phyloP scores from a whole-genome alignment of 2,113 vertebrate genomes.

The Urocynchramus pylzowi region DNA sequence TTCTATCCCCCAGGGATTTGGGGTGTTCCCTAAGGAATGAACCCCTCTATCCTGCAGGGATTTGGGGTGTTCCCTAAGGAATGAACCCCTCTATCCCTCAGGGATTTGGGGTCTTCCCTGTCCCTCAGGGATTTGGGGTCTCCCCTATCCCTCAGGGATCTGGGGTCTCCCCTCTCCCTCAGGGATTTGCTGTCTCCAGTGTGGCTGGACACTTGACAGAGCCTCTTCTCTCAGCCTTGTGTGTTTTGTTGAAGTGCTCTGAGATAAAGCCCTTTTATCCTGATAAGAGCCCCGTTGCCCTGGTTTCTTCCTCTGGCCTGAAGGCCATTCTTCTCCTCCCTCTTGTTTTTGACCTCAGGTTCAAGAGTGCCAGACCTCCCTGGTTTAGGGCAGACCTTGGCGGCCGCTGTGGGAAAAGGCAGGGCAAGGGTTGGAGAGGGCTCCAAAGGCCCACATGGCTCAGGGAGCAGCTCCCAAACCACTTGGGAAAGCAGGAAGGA shows the following conservation, averaged over 20 bases:
- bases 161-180: not conserved
- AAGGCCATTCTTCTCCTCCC: constrained; percentile 64
- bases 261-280: constrained; percentile 71
- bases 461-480: not conserved
- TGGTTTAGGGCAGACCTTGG: constrained; percentile 15
- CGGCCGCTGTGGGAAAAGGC: constrained; percentile 49
- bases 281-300: constrained; percentile 60
- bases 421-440: not conserved
- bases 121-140: constrained; percentile 2
- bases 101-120: not conserved
- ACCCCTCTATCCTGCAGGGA: not conserved
- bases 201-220: constrained; percentile 22
- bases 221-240: constrained; percentile 44
- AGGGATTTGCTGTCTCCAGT: not conserved
- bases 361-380: constrained; percentile 71
- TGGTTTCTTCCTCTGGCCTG: constrained; percentile 65
- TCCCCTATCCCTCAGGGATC: not conserved
- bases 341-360: constrained; percentile 68
- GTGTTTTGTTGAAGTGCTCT: constrained; percentile 69
- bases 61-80: not conserved
- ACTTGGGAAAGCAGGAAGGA: not conserved
- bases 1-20: constrained; percentile 5
- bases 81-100: not conserved
- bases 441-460: not conserved
- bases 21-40: not conserved